Base-by-base conservation (phyloP, 1,140 invertebrate genomes). In the Anastatus disparis region DNA sequence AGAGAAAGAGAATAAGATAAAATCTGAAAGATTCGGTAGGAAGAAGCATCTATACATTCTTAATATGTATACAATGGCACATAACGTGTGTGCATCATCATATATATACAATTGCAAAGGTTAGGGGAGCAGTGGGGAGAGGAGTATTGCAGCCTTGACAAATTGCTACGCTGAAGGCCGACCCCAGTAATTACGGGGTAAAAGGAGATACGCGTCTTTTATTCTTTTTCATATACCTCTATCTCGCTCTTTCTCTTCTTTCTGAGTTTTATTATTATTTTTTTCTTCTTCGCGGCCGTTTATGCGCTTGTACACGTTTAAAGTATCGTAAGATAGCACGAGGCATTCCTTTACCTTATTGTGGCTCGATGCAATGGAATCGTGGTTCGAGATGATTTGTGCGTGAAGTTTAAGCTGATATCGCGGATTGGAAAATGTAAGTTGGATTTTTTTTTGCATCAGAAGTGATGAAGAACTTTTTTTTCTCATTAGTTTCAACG, bases 61-160 rank as follows among this genome's bases (percentile, higher is more conserved):
- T 48, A 56, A 66, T 71, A 53, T 46, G 64, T 65, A 24, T 56
- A 78, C 72, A 76, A 80, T 82, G 79, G 56, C 76, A n/a, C n/a
- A n/a, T n/a, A n/a, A n/a, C n/a, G 77, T 76, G 76, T 84, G 75
- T 82, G 80, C 80, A 15, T n/a, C 9, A 3, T 3, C 15, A 80
- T 82, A 78, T 84, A 75, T 82, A 78, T 80, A 84, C 79, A 84
- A 84, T 84, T 81, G 79, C 79, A 81, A 79, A 82, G n/a, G n/a
- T n/a, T n/a, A n/a, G n/a, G n/a, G n/a, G 31, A 6, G 79, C 75
- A 73, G 76, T 10, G 42, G 15, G 56, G 44, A 10, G 40, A 13
- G 27, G 42, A 82, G 82, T 83, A 84, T 84, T 83, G 82, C 81
- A 86, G 81, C 82, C 84, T 85, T 85, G 83, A 86, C 84, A 86